A percentile compares a stretch with the other conserved stretches of the same genome.
Conservation (phyloP, 2,113 vertebrate species). For the Ailuropoda melanoleuca region DNA sequence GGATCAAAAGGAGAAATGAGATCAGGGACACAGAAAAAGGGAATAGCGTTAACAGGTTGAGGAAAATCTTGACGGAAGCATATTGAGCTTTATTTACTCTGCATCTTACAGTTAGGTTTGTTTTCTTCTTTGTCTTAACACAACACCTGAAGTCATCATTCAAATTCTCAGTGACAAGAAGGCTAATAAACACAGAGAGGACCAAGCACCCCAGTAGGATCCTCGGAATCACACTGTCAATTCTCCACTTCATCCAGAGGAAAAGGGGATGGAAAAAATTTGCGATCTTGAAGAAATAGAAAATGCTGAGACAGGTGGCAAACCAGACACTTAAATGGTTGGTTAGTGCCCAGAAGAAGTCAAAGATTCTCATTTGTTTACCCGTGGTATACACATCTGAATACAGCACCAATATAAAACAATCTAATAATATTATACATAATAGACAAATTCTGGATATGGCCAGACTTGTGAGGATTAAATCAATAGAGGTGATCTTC, state of each 20-base stretch:
- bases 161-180: conserved; percentile 38
- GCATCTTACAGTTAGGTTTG: conserved; percentile 39
- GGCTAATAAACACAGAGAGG: not conserved
- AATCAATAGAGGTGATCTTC: conserved; percentile 69
- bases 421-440: conserved; percentile 46
- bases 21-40: conserved; percentile 42
- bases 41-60: conserved; percentile 35
- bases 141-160: conserved; percentile 29
- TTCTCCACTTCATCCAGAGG: conserved; percentile 72
- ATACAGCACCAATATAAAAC: conserved; percentile 21
- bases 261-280: conserved; percentile 72
- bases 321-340: conserved; percentile 71
- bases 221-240: conserved; percentile 41
- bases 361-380: conserved; percentile 58
- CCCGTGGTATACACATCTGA: not conserved
- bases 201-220: not conserved
- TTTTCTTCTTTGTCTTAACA: not conserved
- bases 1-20: conserved; percentile 55
- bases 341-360: conserved; percentile 67
- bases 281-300: conserved; percentile 77
- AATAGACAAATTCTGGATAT: conserved; percentile 73
- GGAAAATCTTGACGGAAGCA: not conserved
- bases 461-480: conserved; percentile 76
- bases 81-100: not conserved
- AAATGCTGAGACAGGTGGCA: conserved; percentile 73